These are phyloP conservation scores for Sphaerodactylus townsendi DNA, from an alignment of 2,113 vertebrate genomes.

Conservation along the genomic window DNA sequence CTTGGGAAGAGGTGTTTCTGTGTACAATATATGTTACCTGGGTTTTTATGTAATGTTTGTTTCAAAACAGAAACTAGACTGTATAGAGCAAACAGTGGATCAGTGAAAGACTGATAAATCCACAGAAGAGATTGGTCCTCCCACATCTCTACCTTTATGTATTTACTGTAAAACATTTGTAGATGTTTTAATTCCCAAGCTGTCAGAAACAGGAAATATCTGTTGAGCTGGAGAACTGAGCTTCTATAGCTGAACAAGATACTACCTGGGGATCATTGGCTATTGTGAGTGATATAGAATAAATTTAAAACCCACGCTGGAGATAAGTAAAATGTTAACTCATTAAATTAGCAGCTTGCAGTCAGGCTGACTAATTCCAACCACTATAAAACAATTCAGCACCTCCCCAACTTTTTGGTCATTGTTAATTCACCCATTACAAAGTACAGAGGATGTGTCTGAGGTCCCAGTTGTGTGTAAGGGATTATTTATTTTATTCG, in stretches of 20 bases:
- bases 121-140: neutral
- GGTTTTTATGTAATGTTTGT: conserved; percentile 34
- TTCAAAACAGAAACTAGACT: conserved; percentile 45
- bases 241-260: too few relatives aligned
- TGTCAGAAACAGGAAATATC: neutral
- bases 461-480: too few relatives aligned
- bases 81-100: conserved; percentile 33
- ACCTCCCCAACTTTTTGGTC: too few relatives aligned
- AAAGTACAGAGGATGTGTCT: too few relatives aligned
- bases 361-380: too few relatives aligned
- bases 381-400: too few relatives aligned
- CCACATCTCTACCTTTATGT: neutral
- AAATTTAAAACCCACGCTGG: neutral
- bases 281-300: neutral
- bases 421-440: too few relatives aligned
- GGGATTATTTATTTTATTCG: too few relatives aligned
- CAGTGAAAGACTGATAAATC: conserved; percentile 26
- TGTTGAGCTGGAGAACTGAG: too few relatives aligned
- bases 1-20: conserved; percentile 46
- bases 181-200: conserved; percentile 2
- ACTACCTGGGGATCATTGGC: neutral
- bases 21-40: conserved; percentile 30
- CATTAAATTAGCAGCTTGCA: too few relatives aligned
- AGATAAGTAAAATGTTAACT: too few relatives aligned
- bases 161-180: too few relatives aligned